Evolutionary conservation across 2,888 invertebrate species (phyloP).

Genomic region (Nomada hirtipes): DNA sequence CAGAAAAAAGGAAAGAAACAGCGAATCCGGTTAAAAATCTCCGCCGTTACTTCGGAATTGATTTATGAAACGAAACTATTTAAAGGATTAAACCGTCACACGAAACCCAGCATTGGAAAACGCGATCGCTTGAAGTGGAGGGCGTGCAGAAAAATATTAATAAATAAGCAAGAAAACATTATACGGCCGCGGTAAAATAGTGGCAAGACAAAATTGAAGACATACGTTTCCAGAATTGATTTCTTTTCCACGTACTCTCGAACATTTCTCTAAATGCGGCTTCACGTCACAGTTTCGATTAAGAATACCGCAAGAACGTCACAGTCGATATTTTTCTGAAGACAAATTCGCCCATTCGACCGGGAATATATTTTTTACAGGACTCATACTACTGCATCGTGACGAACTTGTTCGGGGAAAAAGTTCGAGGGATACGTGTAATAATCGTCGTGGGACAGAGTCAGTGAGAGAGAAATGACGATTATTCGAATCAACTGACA

Average conservation of each 20-base stretch:
- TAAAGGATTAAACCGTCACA: neutral
- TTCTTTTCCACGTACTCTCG: neutral
- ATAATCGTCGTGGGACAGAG: neutral
- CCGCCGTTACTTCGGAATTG: conserved; percentile 21
- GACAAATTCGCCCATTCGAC: neutral
- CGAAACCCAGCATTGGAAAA: neutral
- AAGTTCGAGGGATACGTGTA: neutral
- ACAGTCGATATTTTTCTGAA: neutral
- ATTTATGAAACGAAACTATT: conserved; percentile 15
- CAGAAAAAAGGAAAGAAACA: neutral
- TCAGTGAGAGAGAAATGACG: conserved; percentile 13
- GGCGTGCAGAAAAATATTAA: neutral
- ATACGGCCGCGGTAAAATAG: too few relatives aligned
- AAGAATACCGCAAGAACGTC: too few relatives aligned
- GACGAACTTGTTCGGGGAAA: neutral
- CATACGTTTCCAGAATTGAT: neutral
- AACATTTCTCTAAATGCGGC: too few relatives aligned
- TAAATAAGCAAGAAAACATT: too few relatives aligned
- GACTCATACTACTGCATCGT: too few relatives aligned
- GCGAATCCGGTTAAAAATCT: conserved; percentile 4
- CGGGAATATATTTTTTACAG: neutral
- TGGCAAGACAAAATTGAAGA: neutral
- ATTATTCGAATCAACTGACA: conserved; percentile 53
- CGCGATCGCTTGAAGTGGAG: neutral
- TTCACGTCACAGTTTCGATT: too few relatives aligned